Evolutionary conservation across 2,113 vertebrate species (phyloP).

Genomic region (Rhea americana): DNA sequence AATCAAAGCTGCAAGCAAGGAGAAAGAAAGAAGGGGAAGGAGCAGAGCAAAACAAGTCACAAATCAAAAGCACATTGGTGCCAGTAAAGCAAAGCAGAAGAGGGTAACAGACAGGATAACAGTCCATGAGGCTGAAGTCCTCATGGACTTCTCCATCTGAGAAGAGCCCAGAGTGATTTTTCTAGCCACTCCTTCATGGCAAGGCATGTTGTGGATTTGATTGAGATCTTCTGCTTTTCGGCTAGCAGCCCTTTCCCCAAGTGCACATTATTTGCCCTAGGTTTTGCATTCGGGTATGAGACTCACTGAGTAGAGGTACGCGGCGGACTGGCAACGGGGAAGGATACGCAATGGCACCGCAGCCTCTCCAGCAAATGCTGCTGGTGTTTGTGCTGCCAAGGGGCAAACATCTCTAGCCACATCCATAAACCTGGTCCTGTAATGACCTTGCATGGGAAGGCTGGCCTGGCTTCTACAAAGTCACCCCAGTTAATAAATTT

Average conservation of each 20-base stretch:
- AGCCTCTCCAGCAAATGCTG: neutral
- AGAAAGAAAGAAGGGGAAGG: slow-evolving; percentile 65
- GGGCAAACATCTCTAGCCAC: neutral
- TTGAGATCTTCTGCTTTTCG: neutral
- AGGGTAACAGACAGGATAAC: neutral
- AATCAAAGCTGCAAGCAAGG: slow-evolving; percentile 67
- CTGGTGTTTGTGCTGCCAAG: neutral
- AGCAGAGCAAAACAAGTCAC: slow-evolving; percentile 51
- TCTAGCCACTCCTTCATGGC: neutral
- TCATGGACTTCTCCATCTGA: neutral
- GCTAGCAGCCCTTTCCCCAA: neutral
- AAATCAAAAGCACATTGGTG: neutral
- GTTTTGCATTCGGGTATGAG: neutral
- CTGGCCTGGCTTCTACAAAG: neutral
- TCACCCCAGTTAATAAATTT: neutral
- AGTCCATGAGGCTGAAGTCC: slow-evolving; percentile 55
- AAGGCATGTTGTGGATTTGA: neutral
- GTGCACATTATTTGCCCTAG: neutral
- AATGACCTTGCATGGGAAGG: neutral
- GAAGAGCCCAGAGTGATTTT: slow-evolving; percentile 49
- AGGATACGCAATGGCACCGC: neutral
- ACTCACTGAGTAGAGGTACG: neutral
- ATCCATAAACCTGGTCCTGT: fast-evolving
- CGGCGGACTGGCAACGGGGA: neutral
- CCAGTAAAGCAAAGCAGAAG: slow-evolving; percentile 28